These are phyloP conservation scores for Otocyon megalotis DNA, from an alignment of 2,113 vertebrate genomes.

Conservation along the genomic window DNA sequence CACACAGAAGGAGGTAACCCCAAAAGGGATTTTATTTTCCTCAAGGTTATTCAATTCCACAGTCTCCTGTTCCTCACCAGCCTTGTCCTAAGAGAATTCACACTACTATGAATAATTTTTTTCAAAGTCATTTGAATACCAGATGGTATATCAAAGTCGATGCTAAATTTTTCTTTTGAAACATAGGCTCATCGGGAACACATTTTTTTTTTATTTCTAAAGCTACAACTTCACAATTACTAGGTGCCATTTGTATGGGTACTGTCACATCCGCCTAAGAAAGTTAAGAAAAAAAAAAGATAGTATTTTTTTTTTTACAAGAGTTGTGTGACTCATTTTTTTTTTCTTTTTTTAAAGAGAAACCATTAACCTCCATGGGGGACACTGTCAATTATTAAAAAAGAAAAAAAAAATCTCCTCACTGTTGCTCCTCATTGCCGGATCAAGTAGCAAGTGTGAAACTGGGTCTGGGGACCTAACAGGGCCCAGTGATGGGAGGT, in stretches of 20 bases:
- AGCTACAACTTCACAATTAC: background rate
- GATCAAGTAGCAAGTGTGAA: background rate
- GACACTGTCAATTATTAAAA: background rate
- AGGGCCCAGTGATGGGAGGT: background rate
- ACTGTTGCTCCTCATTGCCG: background rate
- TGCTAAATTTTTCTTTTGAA: slow-evolving; percentile 48
- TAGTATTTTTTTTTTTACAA: background rate
- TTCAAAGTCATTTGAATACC: slow-evolving; percentile 48
- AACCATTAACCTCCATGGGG: background rate
- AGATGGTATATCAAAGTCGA: slow-evolving; percentile 29
- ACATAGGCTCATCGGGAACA: slow-evolving; percentile 23
- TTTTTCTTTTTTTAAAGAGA: slow-evolving; percentile 25
- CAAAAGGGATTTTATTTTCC: slow-evolving; percentile 59
- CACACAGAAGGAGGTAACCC: slow-evolving; percentile 5
- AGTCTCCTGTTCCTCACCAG: slow-evolving; percentile 27
- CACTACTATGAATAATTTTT: slow-evolving; percentile 33
- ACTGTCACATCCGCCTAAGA: background rate
- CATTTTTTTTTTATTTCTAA: slow-evolving; percentile 62
- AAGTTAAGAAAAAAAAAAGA: background rate
- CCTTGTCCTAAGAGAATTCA: slow-evolving; percentile 51
- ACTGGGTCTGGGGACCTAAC: background rate
- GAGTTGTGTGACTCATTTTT: slow-evolving; percentile 5
- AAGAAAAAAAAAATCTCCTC: background rate
- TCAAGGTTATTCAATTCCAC: slow-evolving; percentile 44
- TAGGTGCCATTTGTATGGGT: slow-evolving; percentile 12